Percentiles rank a stretch among this genome's conserved stretches.
These are phyloP conservation scores for Drosophila sucinea DNA, from an alignment of 1,140 invertebrate species.

Conservation along the genomic window DNA sequence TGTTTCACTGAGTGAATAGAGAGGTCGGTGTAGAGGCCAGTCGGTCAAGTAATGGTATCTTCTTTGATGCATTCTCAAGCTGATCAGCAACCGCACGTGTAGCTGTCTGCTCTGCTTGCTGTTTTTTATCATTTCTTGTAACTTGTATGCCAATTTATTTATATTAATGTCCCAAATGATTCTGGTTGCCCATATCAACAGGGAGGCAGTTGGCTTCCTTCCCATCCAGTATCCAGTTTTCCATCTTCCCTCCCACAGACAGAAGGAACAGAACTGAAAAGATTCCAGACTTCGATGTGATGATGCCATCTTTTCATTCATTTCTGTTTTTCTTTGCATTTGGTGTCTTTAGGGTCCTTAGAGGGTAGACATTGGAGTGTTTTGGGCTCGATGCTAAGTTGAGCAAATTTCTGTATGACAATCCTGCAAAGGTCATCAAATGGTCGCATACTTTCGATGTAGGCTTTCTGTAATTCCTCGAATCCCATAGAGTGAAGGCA, in stretches of 20 bases:
- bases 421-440: neutral
- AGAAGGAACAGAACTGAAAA: neutral
- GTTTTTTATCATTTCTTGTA: conserved; percentile 24
- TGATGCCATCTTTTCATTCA: conserved; percentile 5
- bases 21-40: neutral
- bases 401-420: neutral
- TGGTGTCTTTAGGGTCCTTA: neutral
- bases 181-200: conserved; percentile 53
- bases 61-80: conserved; percentile 1
- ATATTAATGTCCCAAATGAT: conserved; percentile 56
- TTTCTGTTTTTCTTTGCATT: conserved; percentile 4
- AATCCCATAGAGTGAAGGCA: neutral
- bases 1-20: no score
- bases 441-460: neutral
- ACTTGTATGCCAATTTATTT: conserved; percentile 57
- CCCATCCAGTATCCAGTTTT: neutral
- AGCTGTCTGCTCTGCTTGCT: conserved; percentile 26
- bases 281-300: conserved; percentile 8
- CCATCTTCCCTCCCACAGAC: neutral
- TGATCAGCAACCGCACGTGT: conserved; percentile 27
- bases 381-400: no score
- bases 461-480: neutral
- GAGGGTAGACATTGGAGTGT: neutral
- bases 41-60: neutral
- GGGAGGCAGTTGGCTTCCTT: neutral